These are phyloP conservation scores for Limenitis camilla DNA, from an alignment of 2,888 invertebrate species.

Conservation along the genomic window DNA sequence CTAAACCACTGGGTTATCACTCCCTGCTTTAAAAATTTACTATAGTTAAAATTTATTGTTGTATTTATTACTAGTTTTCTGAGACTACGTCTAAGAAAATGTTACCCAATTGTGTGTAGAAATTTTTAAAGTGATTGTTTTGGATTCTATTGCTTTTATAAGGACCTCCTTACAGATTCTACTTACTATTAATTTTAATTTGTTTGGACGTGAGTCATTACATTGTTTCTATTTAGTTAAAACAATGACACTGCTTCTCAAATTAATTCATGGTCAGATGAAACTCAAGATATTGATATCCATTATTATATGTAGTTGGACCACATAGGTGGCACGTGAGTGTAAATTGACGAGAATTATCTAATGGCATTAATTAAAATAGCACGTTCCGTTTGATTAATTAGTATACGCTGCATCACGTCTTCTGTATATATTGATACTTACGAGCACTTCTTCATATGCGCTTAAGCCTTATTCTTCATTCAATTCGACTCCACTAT, in stretches of 20 bases:
- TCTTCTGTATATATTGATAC: slow-evolving; percentile 5
- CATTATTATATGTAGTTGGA: slow-evolving; percentile 7
- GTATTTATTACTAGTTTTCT: too few species aligned
- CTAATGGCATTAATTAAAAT: slow-evolving; percentile 20
- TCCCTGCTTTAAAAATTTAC: too few species aligned
- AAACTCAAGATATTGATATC: slow-evolving; percentile 6
- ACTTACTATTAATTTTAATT: too few species aligned
- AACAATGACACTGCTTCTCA: neutral
- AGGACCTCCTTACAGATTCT: too few species aligned
- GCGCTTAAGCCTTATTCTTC: slow-evolving; percentile 1
- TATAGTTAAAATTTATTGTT: too few species aligned
- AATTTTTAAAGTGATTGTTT: too few species aligned
- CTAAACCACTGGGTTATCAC: too few species aligned
- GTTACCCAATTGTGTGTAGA: too few species aligned
- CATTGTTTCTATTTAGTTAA: neutral
- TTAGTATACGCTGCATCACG: slow-evolving; percentile 16
- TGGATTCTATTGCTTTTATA: too few species aligned
- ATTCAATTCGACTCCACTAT: too few species aligned
- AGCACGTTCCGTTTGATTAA: slow-evolving; percentile 23
- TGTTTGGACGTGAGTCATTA: neutral
- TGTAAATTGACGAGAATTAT: slow-evolving; percentile 19
- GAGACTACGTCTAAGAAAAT: too few species aligned
- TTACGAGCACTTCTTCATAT: neutral
- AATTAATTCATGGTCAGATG: slow-evolving; percentile 8
- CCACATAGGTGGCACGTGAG: slow-evolving; percentile 13